Conservation (phyloP, 2,113 vertebrate species). For the Opisthocomus hoazin region DNA sequence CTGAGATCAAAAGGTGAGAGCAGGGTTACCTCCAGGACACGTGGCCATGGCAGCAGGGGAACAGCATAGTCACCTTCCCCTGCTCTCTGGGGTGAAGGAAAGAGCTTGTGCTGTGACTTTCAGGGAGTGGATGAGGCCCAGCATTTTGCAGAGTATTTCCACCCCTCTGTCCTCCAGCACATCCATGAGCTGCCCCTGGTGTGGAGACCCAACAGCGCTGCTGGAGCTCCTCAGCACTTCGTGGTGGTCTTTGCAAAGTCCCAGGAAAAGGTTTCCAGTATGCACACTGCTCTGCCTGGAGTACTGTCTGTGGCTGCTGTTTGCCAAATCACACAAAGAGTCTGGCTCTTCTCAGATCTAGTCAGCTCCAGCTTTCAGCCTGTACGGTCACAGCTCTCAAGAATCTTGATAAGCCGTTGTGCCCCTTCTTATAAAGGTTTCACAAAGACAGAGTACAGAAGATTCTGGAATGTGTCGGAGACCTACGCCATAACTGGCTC, state of each 20-base stretch:
- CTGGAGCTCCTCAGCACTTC: neutral
- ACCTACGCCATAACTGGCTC: neutral
- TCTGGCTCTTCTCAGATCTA: neutral
- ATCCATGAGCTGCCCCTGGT: neutral
- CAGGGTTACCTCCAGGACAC: neutral
- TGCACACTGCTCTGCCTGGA: neutral
- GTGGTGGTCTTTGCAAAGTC: neutral
- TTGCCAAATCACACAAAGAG: neutral
- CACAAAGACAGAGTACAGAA: neutral
- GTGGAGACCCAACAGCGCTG: neutral
- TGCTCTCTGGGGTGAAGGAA: neutral
- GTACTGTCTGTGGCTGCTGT: neutral
- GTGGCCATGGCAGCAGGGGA: neutral
- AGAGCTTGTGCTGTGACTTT: neutral
- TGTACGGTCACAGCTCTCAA: neutral
- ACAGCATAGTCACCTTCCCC: neutral
- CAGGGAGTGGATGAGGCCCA: neutral
- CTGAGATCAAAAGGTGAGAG: neutral
- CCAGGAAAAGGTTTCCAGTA: neutral
- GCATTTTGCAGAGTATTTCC: neutral
- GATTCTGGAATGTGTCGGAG: neutral
- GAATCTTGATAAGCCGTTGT: neutral
- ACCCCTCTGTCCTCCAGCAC: neutral
- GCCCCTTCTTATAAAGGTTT: neutral
- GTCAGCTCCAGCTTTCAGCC: neutral